Evolutionary conservation across 2,113 vertebrate genomes (phyloP).

Genomic region (Gymnobelideus leadbeateri): DNA sequence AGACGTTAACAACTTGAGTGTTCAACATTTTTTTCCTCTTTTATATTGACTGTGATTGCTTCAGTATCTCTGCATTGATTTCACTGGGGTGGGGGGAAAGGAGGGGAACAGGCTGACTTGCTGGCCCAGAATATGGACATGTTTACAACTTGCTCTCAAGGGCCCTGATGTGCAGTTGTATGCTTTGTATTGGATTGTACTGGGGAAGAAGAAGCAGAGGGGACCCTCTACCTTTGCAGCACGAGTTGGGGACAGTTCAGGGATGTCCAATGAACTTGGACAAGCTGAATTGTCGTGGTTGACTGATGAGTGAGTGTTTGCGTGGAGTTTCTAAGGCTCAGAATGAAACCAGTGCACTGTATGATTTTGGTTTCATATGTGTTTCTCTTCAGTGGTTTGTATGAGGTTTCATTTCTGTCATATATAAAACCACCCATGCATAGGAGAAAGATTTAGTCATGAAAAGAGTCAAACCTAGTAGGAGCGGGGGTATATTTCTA

Average conservation of each 20-base stretch:
- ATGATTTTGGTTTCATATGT: constrained; percentile 6
- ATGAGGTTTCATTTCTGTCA: constrained; percentile 48
- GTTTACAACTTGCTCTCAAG: constrained; percentile 4
- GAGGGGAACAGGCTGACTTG: background rate
- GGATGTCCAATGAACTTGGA: background rate
- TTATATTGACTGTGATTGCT: constrained; percentile 31
- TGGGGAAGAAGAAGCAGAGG: constrained; percentile 14
- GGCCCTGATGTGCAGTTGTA: background rate
- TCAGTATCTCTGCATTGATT: constrained; percentile 52
- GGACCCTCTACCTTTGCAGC: background rate
- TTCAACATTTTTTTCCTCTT: constrained; percentile 46
- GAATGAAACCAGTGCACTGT: background rate
- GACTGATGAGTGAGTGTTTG: constrained; percentile 15
- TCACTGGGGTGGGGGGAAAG: background rate
- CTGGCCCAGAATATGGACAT: background rate
- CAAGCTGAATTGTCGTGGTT: background rate
- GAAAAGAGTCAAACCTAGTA: constrained; percentile 6
- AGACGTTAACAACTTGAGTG: constrained; percentile 56
- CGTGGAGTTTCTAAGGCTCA: background rate
- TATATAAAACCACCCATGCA: background rate
- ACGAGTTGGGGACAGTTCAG: background rate
- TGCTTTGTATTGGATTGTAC: constrained; percentile 24
- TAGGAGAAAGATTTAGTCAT: constrained; percentile 40
- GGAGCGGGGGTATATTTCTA: background rate
- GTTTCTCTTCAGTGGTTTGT: constrained; percentile 38